Conservation (phyloP, 2,888 invertebrate species). For the Dynastes tityus region DNA sequence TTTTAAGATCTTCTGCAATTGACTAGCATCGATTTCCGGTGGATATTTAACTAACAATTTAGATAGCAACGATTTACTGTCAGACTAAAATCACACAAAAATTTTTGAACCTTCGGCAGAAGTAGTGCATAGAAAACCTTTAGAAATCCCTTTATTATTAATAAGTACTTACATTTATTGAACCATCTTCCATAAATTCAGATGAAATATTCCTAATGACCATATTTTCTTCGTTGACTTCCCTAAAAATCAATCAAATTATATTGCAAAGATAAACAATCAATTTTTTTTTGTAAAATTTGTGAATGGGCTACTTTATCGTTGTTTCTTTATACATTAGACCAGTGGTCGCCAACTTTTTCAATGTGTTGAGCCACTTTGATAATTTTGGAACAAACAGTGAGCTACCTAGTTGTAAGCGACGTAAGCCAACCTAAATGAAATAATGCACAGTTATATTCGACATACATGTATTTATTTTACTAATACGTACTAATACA, state of each 20-base stretch:
- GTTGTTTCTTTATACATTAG: too few species aligned
- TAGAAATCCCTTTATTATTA: background rate
- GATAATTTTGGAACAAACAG: too few species aligned
- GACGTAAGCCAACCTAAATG: too few species aligned
- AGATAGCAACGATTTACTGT: slow-evolving; percentile 71
- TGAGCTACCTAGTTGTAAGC: too few species aligned
- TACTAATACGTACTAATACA: too few species aligned
- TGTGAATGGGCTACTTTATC: too few species aligned
- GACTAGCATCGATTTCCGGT: slow-evolving; percentile 76
- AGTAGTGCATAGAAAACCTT: background rate
- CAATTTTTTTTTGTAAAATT: too few species aligned
- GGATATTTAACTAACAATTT: slow-evolving; percentile 74
- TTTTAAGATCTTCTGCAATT: slow-evolving; percentile 75
- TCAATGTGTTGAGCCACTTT: too few species aligned
- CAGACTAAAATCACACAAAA: slow-evolving; percentile 68
- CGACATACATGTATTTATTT: too few species aligned
- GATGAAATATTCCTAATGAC: slow-evolving; percentile 77
- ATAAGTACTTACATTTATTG: slow-evolving; percentile 71
- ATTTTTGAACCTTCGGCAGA: background rate
- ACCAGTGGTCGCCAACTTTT: too few species aligned
- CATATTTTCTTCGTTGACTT: slow-evolving; percentile 84
- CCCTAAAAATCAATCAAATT: slow-evolving; percentile 71
- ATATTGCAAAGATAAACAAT: background rate
- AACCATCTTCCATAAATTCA: slow-evolving; percentile 75
- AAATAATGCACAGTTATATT: too few species aligned